These are phyloP conservation scores for Osmerus mordax DNA, from an alignment of 2,113 vertebrate genomes.

Conservation along the genomic window DNA sequence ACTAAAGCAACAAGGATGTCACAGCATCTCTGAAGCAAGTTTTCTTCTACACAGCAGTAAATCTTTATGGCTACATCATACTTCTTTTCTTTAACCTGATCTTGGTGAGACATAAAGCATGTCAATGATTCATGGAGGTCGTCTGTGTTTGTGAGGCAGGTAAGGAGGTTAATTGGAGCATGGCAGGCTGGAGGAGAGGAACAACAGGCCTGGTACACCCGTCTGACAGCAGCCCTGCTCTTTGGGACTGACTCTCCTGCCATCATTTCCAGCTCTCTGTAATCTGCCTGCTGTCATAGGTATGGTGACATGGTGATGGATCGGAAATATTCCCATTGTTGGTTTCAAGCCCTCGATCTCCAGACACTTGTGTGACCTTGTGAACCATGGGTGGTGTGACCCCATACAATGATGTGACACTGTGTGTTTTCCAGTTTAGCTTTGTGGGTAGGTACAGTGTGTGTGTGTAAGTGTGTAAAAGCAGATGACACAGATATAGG, in stretches of 20 bases:
- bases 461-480: too few species aligned
- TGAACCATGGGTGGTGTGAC: too few species aligned
- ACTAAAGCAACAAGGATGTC: background rate
- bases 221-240: background rate
- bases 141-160: background rate
- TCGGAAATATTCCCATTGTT: background rate
- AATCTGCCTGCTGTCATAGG: background rate
- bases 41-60: background rate
- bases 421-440: too few species aligned
- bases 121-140: constrained; percentile 1
- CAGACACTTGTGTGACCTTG: too few species aligned
- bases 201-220: background rate
- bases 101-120: background rate
- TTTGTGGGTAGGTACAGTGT: too few species aligned
- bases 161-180: background rate
- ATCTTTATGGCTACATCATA: background rate
- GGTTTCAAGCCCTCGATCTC: background rate
- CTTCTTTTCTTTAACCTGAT: background rate
- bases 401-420: too few species aligned
- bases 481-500: too few species aligned
- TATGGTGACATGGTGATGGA: background rate
- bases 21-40: background rate
- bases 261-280: constrained; percentile 6
- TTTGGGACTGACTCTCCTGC: background rate
- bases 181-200: background rate